Conservation (phyloP, 1,140 invertebrate species). For the Lutraria rhynchaena region DNA sequence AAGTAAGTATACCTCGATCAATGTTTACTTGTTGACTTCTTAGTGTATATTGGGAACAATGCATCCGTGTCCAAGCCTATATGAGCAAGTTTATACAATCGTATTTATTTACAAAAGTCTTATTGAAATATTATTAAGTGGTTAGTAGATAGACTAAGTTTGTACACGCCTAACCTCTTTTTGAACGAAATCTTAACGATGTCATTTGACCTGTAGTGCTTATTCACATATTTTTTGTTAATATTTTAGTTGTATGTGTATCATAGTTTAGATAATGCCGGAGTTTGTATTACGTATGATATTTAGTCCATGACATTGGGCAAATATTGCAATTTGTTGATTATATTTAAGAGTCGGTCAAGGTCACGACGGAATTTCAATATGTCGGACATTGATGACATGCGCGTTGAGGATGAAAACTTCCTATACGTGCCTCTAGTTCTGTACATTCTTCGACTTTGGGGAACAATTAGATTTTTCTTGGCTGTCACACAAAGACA, state of each 20-base stretch:
- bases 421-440: conserved; percentile 45
- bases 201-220: too few species aligned
- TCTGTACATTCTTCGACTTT: conserved; percentile 54
- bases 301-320: not conserved
- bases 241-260: too few species aligned
- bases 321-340: too few species aligned
- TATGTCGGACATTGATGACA: not conserved
- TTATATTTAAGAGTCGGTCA: conserved; percentile 1
- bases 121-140: not conserved
- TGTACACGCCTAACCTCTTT: too few species aligned
- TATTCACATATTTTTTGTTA: too few species aligned
- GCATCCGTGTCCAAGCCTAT: not conserved
- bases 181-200: too few species aligned
- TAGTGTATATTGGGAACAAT: too few species aligned
- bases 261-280: not conserved
- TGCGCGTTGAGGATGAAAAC: conserved; percentile 55
- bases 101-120: not conserved
- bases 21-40: too few species aligned
- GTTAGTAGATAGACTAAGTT: too few species aligned
- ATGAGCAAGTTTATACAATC: not conserved
- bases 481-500: not conserved
- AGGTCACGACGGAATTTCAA: not conserved
- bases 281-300: not conserved
- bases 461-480: conserved; percentile 59
- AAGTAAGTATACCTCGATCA: conserved; percentile 46